Evolutionary conservation across 2,113 vertebrate genomes (phyloP).

Genomic region (Macaca nemestrina): DNA sequence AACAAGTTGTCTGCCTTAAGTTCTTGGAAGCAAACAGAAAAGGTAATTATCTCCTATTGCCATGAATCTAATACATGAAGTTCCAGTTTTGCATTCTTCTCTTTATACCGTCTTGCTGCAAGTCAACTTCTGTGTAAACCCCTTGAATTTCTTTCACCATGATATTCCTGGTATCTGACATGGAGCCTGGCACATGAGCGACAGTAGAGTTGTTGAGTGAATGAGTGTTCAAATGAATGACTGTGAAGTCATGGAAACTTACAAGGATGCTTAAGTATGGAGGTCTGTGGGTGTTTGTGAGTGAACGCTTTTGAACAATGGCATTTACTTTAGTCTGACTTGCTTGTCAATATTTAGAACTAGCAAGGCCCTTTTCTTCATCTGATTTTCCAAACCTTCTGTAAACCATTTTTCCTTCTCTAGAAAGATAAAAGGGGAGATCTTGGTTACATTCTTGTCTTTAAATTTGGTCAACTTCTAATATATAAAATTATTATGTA

Average conservation of each 20-base stretch:
- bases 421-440: background rate
- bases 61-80: accelerated
- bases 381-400: background rate
- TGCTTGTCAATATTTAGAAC: background rate
- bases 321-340: background rate
- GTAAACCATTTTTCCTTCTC: background rate
- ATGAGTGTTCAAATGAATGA: background rate
- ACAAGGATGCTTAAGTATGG: background rate
- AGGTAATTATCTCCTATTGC: conserved; percentile 60
- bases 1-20: conserved; percentile 53
- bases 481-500: background rate
- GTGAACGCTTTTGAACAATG: background rate
- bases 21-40: conserved; percentile 42
- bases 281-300: background rate
- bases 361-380: background rate
- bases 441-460: background rate
- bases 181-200: accelerated
- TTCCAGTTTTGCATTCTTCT: background rate
- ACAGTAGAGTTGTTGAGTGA: background rate
- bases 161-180: background rate
- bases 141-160: background rate
- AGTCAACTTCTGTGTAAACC: background rate
- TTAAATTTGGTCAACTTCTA: background rate
- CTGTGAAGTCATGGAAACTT: background rate
- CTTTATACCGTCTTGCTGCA: background rate